Evolutionary conservation across 2,113 vertebrate species (phyloP).

Genomic region (Aegotheles bennettii): DNA sequence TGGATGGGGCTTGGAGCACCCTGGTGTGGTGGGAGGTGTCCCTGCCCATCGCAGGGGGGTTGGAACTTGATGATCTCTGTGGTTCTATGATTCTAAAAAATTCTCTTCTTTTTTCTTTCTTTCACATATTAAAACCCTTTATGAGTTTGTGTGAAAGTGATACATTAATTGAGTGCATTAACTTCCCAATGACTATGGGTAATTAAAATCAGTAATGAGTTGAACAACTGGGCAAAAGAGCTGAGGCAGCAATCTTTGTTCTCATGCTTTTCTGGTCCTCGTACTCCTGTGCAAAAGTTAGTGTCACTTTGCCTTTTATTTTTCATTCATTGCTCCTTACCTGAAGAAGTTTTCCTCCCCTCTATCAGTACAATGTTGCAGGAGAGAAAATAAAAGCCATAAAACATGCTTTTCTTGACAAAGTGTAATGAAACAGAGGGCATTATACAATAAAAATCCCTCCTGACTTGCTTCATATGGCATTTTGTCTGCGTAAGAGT

Average conservation of each 20-base stretch:
- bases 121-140: background rate
- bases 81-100: background rate
- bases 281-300: background rate
- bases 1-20: too few relatives aligned
- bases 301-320: background rate
- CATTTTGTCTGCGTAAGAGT: background rate
- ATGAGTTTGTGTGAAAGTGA: background rate
- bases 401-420: background rate
- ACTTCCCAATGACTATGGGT: background rate
- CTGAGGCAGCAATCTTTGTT: background rate
- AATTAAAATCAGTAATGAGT: background rate
- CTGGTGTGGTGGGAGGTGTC: too few relatives aligned
- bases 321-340: background rate
- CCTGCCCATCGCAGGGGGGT: too few relatives aligned
- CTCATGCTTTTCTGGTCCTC: background rate
- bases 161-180: background rate
- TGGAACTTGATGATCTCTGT: too few relatives aligned
- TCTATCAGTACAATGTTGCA: background rate
- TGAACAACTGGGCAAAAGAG: background rate
- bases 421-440: background rate
- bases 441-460: background rate
- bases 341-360: background rate
- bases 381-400: conserved; percentile 18
- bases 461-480: background rate
- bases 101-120: background rate